Base-by-base conservation (phyloP, 2,888 invertebrate genomes). In the Ophion obscuratus region DNA sequence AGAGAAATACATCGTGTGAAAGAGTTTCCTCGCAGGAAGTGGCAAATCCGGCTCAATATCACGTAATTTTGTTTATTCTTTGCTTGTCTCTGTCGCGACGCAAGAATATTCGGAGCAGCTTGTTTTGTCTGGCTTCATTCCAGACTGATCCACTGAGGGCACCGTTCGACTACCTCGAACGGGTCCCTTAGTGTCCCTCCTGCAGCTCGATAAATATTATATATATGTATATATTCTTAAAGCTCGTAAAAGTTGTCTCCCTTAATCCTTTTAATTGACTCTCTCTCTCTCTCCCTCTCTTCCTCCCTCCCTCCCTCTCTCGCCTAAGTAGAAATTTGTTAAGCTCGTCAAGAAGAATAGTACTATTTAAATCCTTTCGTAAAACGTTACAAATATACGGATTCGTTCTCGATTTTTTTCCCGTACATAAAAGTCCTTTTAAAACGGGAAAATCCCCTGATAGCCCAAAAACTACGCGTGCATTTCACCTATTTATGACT, bases 61-160 rank as follows among this genome's bases (percentile, higher is more conserved):
- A 36, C 36, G 10, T n/a, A 14, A 31, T 66, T 24, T 17, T 36
- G 7, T 66, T 14, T 66, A 17, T 66, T 36, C 36, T 66, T 40
- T 36, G 17, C 17, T 10, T 36, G 7, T 57, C 17, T 31, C 9
- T n/a, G 7, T 31, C 10, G 27, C 10, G 47, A 59, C 17, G 9
- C 31, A 31, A 27, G 20, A 71, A 14, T 27, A 27, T 24, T 14
- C 31, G 36, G 10, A 31, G 31, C 2, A n/a, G 59, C 31, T 71
- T 31, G 59, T 71, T 71, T n/a, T 59, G 20, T 71, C 57, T 71
- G 71, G 57, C 71, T n/a, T 71, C 57, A 24, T 27, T 71, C 71
- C 71, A 59, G 71, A 57, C 57, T 71, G 57, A 53, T 10, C 53
- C 53, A 53, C 53, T 17, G 53, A 14, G 14, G 17, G 53, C 17